Evolutionary conservation across 2,888 invertebrate species (phyloP).

Genomic region (Chouioia cunea): DNA sequence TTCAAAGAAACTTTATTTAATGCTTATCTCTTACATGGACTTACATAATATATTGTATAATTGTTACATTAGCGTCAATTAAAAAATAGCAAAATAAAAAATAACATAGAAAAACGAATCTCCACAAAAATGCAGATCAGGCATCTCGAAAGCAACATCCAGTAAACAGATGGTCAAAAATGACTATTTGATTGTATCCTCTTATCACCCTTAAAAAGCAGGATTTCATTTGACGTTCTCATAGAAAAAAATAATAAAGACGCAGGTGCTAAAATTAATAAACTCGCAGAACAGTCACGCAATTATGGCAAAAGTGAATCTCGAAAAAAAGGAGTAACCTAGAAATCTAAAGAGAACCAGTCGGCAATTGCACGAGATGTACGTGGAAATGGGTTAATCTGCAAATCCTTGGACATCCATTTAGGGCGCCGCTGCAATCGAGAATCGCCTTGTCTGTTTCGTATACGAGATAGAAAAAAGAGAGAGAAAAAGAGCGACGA

Average conservation of each 20-base stretch:
- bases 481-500: constrained; percentile 5
- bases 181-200: constrained; percentile 15
- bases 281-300: constrained; percentile 13
- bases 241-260: neutral
- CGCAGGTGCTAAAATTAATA: constrained; percentile 18
- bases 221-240: constrained; percentile 4
- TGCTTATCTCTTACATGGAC: constrained; percentile 11
- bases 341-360: constrained; percentile 17
- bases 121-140: constrained; percentile 13
- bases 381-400: constrained; percentile 48
- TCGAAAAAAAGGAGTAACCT: neutral
- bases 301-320: constrained; percentile 4
- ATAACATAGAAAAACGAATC: constrained; percentile 20
- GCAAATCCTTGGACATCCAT: constrained; percentile 54
- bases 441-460: constrained; percentile 43
- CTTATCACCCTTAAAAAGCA: neutral
- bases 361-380: constrained; percentile 44
- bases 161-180: constrained; percentile 56
- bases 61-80: constrained; percentile 16
- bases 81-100: constrained; percentile 25
- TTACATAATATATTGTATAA: constrained; percentile 22
- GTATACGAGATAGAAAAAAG: neutral
- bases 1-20: too few relatives aligned
- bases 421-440: constrained; percentile 61
- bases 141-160: constrained; percentile 54